phyloP scores from a whole-genome alignment of 2,113 vertebrate genomes.

The Synodontis membranacea region DNA sequence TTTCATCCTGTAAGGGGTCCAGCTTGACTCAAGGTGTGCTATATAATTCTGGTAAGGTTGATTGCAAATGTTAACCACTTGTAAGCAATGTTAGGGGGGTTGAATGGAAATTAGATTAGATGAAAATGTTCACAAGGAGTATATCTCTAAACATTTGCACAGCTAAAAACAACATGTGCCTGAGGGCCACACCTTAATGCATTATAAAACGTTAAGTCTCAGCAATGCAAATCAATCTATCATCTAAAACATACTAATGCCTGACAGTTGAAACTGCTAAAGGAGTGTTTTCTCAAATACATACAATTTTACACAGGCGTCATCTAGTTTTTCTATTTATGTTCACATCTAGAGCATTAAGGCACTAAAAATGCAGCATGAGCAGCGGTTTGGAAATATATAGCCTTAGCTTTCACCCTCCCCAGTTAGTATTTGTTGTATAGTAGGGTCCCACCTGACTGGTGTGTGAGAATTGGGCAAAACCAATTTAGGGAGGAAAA shows the following conservation, averaged over 20 bases:
- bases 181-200: background rate
- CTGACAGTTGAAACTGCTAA: background rate
- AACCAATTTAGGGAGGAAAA: background rate
- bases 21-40: background rate
- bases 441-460: background rate
- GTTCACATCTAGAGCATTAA: background rate
- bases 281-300: background rate
- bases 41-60: background rate
- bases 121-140: background rate
- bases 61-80: background rate
- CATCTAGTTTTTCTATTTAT: background rate
- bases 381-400: background rate
- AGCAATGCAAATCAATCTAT: background rate
- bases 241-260: background rate
- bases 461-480: background rate
- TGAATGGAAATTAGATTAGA: constrained; percentile 10
- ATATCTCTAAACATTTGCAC: constrained; percentile 2
- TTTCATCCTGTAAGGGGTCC: background rate
- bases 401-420: background rate
- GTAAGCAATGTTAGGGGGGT: background rate
- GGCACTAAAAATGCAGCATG: background rate
- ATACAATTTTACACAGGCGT: background rate
- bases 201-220: constrained; percentile 41
- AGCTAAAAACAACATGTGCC: background rate
- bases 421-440: background rate